Evolutionary conservation across 2,888 invertebrate genomes (phyloP).

Genomic region (Lumbricus terrestris): DNA sequence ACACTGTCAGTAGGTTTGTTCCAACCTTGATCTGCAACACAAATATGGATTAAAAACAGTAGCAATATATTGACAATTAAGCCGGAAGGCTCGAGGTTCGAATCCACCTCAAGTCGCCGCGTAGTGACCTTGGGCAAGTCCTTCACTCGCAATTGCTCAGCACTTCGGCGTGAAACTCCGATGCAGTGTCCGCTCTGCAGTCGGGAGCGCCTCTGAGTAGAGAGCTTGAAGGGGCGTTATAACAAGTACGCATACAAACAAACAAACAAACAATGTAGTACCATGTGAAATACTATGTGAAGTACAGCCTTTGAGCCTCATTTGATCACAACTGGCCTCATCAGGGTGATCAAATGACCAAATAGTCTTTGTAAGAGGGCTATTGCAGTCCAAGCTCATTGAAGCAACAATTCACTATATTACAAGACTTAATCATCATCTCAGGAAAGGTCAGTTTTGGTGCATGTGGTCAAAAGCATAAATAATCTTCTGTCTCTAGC

Average conservation of each 20-base stretch:
- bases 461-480: neutral
- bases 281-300: neutral
- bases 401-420: neutral
- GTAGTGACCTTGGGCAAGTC: too few relatives aligned
- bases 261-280: too few relatives aligned
- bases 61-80: neutral
- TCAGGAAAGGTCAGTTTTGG: neutral
- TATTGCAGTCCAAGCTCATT: too few relatives aligned
- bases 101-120: too few relatives aligned
- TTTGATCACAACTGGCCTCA: neutral
- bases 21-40: neutral
- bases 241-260: too few relatives aligned
- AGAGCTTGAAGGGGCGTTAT: too few relatives aligned
- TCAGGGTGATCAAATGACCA: neutral
- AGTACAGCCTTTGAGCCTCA: neutral
- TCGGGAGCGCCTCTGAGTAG: too few relatives aligned
- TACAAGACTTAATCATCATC: neutral
- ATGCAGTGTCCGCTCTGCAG: too few relatives aligned
- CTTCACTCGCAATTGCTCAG: too few relatives aligned
- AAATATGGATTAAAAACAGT: neutral
- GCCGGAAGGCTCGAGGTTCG: too few relatives aligned
- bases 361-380: neutral
- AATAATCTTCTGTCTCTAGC: neutral
- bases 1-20: neutral
- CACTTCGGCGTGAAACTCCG: too few relatives aligned